Conservation (phyloP, 2,888 invertebrate genomes). For the Thyatira batis region DNA sequence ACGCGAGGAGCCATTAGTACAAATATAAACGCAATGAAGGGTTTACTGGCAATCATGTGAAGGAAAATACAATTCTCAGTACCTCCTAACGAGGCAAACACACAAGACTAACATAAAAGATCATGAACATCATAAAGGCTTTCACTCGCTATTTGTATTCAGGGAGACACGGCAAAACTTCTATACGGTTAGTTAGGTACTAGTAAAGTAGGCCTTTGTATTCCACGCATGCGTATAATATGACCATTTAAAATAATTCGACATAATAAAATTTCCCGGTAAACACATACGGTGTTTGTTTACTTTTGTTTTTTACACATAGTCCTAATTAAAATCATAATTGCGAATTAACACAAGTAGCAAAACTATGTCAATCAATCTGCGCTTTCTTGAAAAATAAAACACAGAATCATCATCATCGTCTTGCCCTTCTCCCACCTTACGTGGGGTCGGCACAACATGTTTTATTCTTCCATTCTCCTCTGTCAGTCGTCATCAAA, state of each 20-base stretch:
- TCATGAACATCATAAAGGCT: conserved; percentile 19
- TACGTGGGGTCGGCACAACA: too few relatives aligned
- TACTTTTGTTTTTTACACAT: too few relatives aligned
- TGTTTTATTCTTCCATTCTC: too few relatives aligned
- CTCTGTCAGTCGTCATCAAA: too few relatives aligned
- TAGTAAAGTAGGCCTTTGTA: conserved; percentile 5
- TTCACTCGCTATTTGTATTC: conserved; percentile 22
- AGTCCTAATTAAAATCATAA: too few relatives aligned
- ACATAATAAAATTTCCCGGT: background rate
- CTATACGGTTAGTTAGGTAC: conserved; percentile 13
- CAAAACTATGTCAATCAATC: too few relatives aligned
- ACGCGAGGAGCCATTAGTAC: too few relatives aligned
- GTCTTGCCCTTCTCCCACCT: too few relatives aligned
- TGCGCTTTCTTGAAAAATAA: too few relatives aligned
- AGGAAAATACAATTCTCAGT: background rate
- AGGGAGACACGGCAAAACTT: conserved; percentile 8
- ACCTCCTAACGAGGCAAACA: background rate
- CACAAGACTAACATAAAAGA: conserved; percentile 19
- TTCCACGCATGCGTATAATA: background rate
- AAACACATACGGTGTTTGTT: too few relatives aligned
- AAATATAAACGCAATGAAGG: background rate
- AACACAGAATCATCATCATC: too few relatives aligned
- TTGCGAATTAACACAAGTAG: too few relatives aligned
- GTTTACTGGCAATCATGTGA: background rate
- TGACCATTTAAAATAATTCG: background rate